phyloP scores from a whole-genome alignment of 1,140 invertebrate genomes.

The Choristoneura fumiferana region DNA sequence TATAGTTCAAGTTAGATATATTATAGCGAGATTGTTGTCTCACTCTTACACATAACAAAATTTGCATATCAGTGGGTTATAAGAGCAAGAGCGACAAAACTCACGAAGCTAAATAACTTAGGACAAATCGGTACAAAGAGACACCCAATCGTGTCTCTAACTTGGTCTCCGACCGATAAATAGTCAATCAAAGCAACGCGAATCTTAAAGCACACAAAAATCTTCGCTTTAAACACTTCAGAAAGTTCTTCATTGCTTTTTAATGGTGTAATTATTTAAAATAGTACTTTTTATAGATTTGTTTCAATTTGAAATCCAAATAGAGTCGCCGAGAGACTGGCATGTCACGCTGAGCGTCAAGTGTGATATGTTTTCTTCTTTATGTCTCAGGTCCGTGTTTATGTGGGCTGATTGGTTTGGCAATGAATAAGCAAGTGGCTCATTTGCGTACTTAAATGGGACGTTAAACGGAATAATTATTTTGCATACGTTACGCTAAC shows the following conservation, averaged over 20 bases:
- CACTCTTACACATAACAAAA: no score
- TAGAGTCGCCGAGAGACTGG: slow-evolving; percentile 19
- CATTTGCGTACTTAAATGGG: slow-evolving; percentile 17
- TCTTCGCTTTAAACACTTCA: slow-evolving; percentile 22
- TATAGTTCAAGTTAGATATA: no score
- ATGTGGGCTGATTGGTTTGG: slow-evolving; percentile 30
- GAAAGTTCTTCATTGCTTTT: slow-evolving; percentile 35
- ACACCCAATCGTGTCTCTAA: neutral
- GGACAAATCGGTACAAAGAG: no score
- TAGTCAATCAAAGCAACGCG: slow-evolving; percentile 33
- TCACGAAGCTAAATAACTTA: no score
- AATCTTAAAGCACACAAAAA: slow-evolving; percentile 31
- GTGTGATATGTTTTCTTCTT: slow-evolving; percentile 28
- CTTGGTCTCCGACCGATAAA: slow-evolving; percentile 25
- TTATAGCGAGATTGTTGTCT: no score
- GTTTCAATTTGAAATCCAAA: slow-evolving; percentile 30
- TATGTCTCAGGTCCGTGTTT: slow-evolving; percentile 26
- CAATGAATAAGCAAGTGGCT: slow-evolving; percentile 35
- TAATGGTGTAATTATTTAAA: slow-evolving; percentile 48
- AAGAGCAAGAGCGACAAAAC: no score
- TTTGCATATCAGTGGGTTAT: no score
- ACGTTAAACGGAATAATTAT: slow-evolving; percentile 23
- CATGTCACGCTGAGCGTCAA: slow-evolving; percentile 27
- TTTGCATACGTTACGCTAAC: slow-evolving; percentile 27
- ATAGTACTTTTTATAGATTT: slow-evolving; percentile 31